These are phyloP conservation scores for Chelmon rostratus DNA, from an alignment of 2,797 vertebrate genomes.

Conservation along the genomic window DNA sequence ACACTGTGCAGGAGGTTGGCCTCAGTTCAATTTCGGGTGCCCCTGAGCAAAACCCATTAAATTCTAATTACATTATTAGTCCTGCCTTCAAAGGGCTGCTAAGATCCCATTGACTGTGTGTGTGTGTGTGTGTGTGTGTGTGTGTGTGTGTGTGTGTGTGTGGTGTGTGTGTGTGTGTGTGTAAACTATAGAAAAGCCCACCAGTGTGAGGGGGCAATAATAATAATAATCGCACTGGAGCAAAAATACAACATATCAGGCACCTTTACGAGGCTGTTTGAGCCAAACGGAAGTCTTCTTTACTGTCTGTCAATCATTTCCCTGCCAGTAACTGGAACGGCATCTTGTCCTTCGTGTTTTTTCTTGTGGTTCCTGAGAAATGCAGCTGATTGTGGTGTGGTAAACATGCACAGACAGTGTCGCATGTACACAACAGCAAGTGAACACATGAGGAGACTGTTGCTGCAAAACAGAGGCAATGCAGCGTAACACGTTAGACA, in stretches of 20 bases:
- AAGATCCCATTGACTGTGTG: not conserved
- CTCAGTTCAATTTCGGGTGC: not conserved
- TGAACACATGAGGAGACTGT: not conserved
- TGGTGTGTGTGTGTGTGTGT: too few species aligned
- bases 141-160: too few species aligned
- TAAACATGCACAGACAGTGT: not conserved
- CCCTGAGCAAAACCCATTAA: not conserved
- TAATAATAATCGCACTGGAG: not conserved
- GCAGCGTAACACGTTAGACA: slow-evolving; percentile 48
- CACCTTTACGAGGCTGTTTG: not conserved
- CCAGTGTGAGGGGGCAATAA: too few species aligned
- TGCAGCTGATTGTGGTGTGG: not conserved
- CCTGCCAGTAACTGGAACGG: not conserved
- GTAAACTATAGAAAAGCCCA: not conserved
- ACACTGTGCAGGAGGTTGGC: not conserved
- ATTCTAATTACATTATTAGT: not conserved
- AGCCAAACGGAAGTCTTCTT: not conserved
- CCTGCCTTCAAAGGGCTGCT: accelerated
- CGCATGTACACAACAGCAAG: not conserved
- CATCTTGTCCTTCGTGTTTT: not conserved
- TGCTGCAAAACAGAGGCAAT: not conserved
- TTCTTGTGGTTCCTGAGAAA: not conserved
- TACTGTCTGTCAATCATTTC: not conserved
- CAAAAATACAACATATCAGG: not conserved
- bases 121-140: too few species aligned